These are phyloP conservation scores for Neomicropteryx cornuta DNA, from an alignment of 1,140 invertebrate genomes.

Conservation along the genomic window DNA sequence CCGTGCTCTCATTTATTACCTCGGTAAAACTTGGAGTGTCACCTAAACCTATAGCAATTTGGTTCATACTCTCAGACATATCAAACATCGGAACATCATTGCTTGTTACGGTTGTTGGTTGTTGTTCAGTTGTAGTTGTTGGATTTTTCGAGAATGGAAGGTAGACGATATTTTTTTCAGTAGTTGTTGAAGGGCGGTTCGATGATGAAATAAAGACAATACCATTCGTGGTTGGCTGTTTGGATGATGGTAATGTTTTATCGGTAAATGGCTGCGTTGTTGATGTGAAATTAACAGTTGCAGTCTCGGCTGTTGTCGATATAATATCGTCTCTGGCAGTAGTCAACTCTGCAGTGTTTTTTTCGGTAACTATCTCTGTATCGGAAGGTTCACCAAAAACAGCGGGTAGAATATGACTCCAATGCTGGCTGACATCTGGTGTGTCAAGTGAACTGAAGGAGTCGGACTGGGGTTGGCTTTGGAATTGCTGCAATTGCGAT, in stretches of 20 bases:
- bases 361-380: conserved; percentile 10
- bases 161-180: conserved; percentile 6
- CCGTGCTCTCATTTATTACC: no score
- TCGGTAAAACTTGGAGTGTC: no score
- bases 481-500: conserved; percentile 64
- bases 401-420: conserved; percentile 67
- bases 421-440: conserved; percentile 59
- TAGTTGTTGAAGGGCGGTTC: conserved; percentile 3
- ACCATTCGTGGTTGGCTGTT: neutral
- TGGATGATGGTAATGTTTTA: neutral
- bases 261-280: neutral
- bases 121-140: conserved; percentile 11
- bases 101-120: conserved; percentile 7
- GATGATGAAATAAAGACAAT: no score
- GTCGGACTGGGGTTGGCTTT: no score
- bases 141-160: conserved; percentile 4
- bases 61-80: conserved; percentile 33
- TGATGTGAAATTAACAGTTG: conserved; percentile 11
- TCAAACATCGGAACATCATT: conserved; percentile 25
- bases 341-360: conserved; percentile 10
- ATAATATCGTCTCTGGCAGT: conserved; percentile 5
- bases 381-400: conserved; percentile 49
- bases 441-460: conserved; percentile 54
- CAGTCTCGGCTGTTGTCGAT: conserved; percentile 10
- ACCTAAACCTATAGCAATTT: conserved; percentile 35